These are phyloP conservation scores for Eulimnadia texana DNA, from an alignment of 1,140 invertebrate species.

Conservation along the genomic window DNA sequence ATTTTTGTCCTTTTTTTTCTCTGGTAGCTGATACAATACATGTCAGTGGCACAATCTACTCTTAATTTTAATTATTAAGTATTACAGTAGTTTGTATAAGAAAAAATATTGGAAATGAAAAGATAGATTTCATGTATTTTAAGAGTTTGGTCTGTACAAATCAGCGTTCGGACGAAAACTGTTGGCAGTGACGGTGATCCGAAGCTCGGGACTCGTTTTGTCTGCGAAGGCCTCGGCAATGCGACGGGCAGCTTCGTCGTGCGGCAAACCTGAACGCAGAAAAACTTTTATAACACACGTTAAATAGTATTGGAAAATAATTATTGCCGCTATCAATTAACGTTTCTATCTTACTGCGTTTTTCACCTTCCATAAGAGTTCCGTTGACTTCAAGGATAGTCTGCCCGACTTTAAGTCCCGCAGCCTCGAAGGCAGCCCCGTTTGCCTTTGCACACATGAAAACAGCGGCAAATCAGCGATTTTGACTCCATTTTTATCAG, in stretches of 20 bases:
- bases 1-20: too few relatives aligned
- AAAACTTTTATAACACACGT: not conserved
- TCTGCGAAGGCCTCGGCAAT: conserved; percentile 80
- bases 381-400: conserved; percentile 86
- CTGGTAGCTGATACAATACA: too few relatives aligned
- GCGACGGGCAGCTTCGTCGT: conserved; percentile 67
- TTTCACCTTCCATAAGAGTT: conserved; percentile 57
- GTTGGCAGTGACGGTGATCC: conserved; percentile 52
- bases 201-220: conserved; percentile 67
- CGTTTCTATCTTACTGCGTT: too few relatives aligned
- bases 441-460: conserved; percentile 51
- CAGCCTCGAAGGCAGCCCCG: conserved; percentile 80
- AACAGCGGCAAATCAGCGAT: conserved; percentile 18
- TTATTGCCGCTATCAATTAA: too few relatives aligned
- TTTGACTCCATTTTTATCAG: not conserved
- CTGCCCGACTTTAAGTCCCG: conserved; percentile 81
- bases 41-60: too few relatives aligned
- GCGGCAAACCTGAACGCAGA: conserved; percentile 34
- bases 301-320: too few relatives aligned
- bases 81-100: too few relatives aligned
- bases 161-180: conserved; percentile 6
- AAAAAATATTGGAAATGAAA: too few relatives aligned
- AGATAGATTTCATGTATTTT: too few relatives aligned
- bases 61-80: too few relatives aligned
- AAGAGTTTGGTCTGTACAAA: not conserved